These are phyloP conservation scores for Lochmaea crataegi DNA, from an alignment of 2,888 invertebrate genomes.

Conservation along the genomic window DNA sequence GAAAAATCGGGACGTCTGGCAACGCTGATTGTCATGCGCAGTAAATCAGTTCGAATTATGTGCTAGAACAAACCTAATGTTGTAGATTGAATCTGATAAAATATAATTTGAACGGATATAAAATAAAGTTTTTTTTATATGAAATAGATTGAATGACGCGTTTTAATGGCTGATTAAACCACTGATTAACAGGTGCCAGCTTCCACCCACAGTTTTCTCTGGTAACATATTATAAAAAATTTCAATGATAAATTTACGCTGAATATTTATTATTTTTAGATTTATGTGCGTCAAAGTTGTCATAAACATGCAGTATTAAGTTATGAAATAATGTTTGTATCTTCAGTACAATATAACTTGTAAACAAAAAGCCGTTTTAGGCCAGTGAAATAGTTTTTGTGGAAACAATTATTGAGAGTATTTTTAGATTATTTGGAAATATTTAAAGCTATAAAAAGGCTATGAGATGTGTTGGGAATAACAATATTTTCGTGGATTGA, in stretches of 20 bases:
- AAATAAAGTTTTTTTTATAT: not conserved
- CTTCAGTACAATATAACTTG: not conserved
- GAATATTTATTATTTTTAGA: conserved; percentile 55
- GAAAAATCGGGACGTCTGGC: too few relatives aligned
- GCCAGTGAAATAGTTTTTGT: too few relatives aligned
- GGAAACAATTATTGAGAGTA: too few relatives aligned
- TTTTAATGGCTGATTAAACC: not conserved
- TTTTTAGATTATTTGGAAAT: too few relatives aligned
- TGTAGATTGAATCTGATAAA: too few relatives aligned
- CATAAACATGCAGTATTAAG: conserved; percentile 52
- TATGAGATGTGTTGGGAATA: too few relatives aligned
- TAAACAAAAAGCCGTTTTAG: too few relatives aligned
- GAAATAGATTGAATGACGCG: not conserved
- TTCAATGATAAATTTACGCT: conserved; percentile 11
- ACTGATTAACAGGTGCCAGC: conserved; percentile 6
- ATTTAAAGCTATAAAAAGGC: too few relatives aligned
- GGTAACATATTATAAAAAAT: not conserved
- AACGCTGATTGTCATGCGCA: too few relatives aligned
- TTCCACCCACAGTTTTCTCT: not conserved
- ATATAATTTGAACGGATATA: not conserved
- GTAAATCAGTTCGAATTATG: too few relatives aligned
- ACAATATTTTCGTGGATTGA: too few relatives aligned
- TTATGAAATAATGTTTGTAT: conserved; percentile 15
- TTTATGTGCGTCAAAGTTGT: conserved; percentile 57
- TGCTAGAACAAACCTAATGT: too few relatives aligned